phyloP scores from a whole-genome alignment of 2,113 vertebrate species.

The Alligator sinensis region DNA sequence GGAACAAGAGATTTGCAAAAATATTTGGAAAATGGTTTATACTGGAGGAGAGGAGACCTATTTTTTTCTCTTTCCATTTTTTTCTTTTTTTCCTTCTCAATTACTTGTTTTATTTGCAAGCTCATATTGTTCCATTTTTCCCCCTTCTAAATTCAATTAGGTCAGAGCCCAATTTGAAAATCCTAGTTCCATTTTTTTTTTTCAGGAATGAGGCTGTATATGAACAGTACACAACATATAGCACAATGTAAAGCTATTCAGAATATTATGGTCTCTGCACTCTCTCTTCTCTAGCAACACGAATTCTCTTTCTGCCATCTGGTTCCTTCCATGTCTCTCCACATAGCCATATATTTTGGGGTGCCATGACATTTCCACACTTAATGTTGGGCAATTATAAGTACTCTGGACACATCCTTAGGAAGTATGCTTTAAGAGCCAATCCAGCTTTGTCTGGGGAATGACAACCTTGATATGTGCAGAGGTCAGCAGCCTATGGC shows the following conservation, averaged over 20 bases:
- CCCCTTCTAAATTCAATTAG: not conserved
- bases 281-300: not conserved
- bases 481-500: too few relatives aligned
- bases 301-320: not conserved
- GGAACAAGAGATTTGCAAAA: not conserved
- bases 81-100: not conserved
- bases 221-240: not conserved
- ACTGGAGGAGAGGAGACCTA: too few relatives aligned
- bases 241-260: not conserved
- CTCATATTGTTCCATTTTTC: not conserved
- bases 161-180: not conserved
- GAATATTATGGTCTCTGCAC: not conserved
- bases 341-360: not conserved
- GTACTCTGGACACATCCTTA: too few relatives aligned
- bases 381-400: not conserved
- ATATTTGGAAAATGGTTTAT: not conserved
- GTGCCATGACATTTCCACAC: not conserved
- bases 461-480: too few relatives aligned
- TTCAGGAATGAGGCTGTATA: not conserved
- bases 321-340: not conserved
- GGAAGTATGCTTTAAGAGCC: too few relatives aligned
- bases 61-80: too few relatives aligned
- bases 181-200: not conserved
- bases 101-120: not conserved
- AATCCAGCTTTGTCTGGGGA: too few relatives aligned